Conservation (phyloP, 53 echinoderm and acorn worm species). For the Holothuria scabra region DNA sequence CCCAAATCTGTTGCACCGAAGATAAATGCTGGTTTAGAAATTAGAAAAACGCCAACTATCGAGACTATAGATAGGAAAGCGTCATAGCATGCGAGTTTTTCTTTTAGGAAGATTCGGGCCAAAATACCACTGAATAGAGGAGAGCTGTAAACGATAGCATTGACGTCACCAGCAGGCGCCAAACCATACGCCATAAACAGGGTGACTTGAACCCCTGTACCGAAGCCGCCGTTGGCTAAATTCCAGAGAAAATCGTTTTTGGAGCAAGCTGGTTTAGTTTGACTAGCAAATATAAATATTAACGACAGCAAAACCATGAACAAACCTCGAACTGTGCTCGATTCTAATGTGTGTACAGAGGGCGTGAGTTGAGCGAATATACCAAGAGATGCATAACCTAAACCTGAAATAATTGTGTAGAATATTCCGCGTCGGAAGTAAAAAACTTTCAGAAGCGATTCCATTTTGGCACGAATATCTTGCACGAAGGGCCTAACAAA, state of each 20-base stretch:
- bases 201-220: not conserved
- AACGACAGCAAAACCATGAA: not conserved
- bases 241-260: not conserved
- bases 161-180: not conserved
- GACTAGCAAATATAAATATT: not conserved
- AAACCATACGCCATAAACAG: not conserved
- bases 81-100: not conserved
- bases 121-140: not conserved
- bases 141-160: not conserved
- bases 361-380: not conserved
- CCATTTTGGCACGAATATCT: too few species aligned
- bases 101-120: conserved; percentile 18
- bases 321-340: not conserved
- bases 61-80: not conserved
- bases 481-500: too few species aligned
- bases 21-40: not conserved
- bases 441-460: too few species aligned
- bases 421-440: not conserved
- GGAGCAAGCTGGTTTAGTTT: not conserved
- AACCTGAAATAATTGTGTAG: not conserved
- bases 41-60: not conserved
- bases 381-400: not conserved
- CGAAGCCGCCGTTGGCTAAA: not conserved
- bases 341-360: not conserved
- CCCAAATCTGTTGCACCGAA: not conserved